Evolutionary conservation across 2,888 invertebrate genomes (phyloP), one percentile per base, ranked within the genome.

Genomic region (Eurytoma adleriae): DNA sequence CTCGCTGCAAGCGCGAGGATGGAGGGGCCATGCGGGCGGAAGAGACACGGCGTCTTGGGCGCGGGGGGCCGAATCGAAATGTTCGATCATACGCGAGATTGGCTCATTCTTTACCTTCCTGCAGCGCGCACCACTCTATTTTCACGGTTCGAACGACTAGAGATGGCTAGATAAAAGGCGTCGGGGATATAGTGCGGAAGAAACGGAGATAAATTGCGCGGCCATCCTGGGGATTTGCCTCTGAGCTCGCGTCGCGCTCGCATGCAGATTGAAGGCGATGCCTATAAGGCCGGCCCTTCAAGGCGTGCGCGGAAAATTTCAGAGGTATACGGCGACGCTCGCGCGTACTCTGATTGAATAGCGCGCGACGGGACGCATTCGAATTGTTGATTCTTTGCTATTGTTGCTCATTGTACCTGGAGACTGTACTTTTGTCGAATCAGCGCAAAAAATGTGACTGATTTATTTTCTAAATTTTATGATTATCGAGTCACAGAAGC

Each of bases 21-120:
- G 13, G 52, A 62, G 48, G 57, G 54, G 30, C 75, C 56, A 59
- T 73, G 66, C 50, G 54, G 67, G 50, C 50, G 78, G 20, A 75
- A 27, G 62, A 82, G 69, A 75, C 59, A 66, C 73, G 72, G 68
- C 78, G 78, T 82, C 80, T 81, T 77, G 16, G 40, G 40, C 54
- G 14, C 61, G 62, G 69, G 27, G 64, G 78, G 82, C 78, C 79
- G 84, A 87, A 87, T 87, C 86, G 87, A 87, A 87, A 87, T 86
- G 87, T 86, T 88, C 87, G 86, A 87, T 88, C 87, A 87, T 87
- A 87, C 87, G 86, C 85, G 86, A 88, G 87, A 88, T 88, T 88
- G 87, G 85, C 84, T 87, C 87, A 86, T 87, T 86, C 86, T 88
- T 87, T 87, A 87, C 84, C 67, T 57, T 83, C 83, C 80, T 78